A percentile compares a stretch with the other conserved stretches of the same genome.
phyloP scores from a whole-genome alignment of 2,888 invertebrate species.

The Galerucella pusilla region DNA sequence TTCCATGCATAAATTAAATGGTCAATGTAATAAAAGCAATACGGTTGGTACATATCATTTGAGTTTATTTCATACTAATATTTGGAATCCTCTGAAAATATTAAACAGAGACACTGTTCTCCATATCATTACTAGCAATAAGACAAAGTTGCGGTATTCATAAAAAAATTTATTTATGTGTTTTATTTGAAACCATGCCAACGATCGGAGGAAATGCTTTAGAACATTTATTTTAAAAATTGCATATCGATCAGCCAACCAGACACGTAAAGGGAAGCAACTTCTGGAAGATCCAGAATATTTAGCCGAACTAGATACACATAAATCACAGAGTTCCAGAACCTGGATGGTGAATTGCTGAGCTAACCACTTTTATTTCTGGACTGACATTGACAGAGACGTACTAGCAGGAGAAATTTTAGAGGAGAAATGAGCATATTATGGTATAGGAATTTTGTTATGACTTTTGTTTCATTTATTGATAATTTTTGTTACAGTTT shows the following conservation, averaged over 20 bases:
- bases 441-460: too few relatives aligned
- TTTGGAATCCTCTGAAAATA: too few relatives aligned
- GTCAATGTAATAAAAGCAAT: too few relatives aligned
- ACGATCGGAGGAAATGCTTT: constrained; percentile 41
- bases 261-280: constrained; percentile 52
- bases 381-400: constrained; percentile 48
- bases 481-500: constrained; percentile 69
- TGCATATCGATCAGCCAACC: constrained; percentile 53
- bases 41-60: too few relatives aligned
- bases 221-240: constrained; percentile 48
- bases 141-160: background rate
- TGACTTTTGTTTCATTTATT: background rate
- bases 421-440: constrained; percentile 5
- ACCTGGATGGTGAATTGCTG: constrained; percentile 60
- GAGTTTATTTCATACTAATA: too few relatives aligned
- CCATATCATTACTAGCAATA: too few relatives aligned
- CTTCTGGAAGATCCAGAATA: constrained; percentile 60
- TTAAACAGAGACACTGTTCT: too few relatives aligned
- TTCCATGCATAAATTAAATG: too few relatives aligned
- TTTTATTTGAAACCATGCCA: constrained; percentile 41
- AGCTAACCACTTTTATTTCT: constrained; percentile 58
- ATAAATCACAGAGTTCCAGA: constrained; percentile 61
- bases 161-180: constrained; percentile 12
- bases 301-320: constrained; percentile 59
- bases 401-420: constrained; percentile 28